A percentile compares a stretch with the other conserved stretches of the same genome.
Evolutionary conservation across 2,113 vertebrate genomes (phyloP).

Genomic region (Ochotona princeps): DNA sequence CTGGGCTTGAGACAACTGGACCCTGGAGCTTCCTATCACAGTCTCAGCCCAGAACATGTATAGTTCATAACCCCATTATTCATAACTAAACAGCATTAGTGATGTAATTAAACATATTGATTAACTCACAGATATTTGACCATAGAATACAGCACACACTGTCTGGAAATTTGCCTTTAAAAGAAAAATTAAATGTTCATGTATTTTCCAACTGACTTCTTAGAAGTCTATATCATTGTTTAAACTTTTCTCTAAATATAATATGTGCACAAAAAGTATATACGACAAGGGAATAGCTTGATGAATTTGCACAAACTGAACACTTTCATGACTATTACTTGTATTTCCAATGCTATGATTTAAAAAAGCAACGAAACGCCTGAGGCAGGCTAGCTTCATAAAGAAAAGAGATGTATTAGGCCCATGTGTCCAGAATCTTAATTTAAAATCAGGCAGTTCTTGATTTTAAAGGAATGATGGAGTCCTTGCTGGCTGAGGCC

Average conservation of each 20-base stretch:
- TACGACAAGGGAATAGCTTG: background rate
- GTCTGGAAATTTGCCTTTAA: background rate
- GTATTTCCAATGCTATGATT: no score
- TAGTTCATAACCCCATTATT: background rate
- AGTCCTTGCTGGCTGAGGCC: no score
- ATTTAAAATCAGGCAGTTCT: no score
- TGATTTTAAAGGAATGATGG: no score
- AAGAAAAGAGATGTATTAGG: no score
- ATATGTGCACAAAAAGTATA: background rate
- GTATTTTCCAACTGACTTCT: background rate
- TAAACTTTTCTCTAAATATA: background rate
- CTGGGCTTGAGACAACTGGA: background rate
- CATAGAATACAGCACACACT: background rate
- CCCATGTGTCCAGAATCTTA: no score
- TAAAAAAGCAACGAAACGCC: no score
- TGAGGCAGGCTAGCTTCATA: no score
- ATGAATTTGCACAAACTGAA: background rate
- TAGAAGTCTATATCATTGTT: background rate
- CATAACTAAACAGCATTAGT: background rate
- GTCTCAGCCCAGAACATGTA: background rate
- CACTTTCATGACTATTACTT: no score
- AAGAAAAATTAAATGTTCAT: background rate
- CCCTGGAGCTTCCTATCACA: slow-evolving; percentile 5
- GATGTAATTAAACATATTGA: background rate
- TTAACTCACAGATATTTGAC: background rate